Percentiles rank a stretch among this genome's conserved stretches.
phyloP scores from a whole-genome alignment of 1,140 invertebrate species.

The Prorops nasuta region DNA sequence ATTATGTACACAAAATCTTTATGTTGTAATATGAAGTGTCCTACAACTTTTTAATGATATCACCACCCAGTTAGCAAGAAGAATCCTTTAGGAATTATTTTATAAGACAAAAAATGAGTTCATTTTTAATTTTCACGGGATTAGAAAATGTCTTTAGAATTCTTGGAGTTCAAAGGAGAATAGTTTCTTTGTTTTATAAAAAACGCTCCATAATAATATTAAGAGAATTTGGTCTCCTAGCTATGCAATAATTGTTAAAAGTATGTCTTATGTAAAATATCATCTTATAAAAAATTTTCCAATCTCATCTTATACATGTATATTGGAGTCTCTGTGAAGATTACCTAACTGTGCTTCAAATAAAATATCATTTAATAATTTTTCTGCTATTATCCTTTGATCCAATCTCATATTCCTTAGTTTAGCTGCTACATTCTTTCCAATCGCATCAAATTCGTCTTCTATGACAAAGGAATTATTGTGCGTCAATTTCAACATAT shows the following conservation, averaged over 20 bases:
- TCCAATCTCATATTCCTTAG: constrained; percentile 51
- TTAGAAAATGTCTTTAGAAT: too few relatives aligned
- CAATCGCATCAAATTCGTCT: constrained; percentile 53
- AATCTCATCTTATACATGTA: constrained; percentile 38
- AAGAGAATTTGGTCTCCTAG: too few relatives aligned
- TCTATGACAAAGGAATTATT: constrained; percentile 42
- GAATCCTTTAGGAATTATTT: too few relatives aligned
- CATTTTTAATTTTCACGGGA: too few relatives aligned
- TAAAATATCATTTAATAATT: constrained; percentile 52
- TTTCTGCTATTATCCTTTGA: constrained; percentile 54
- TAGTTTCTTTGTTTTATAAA: too few relatives aligned
- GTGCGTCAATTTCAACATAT: constrained; percentile 38
- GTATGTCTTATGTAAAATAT: not conserved
- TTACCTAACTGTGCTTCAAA: constrained; percentile 54
- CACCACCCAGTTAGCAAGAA: too few relatives aligned
- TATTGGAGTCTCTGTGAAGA: constrained; percentile 50
- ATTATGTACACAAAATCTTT: not conserved
- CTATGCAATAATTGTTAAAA: too few relatives aligned
- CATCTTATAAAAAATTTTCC: not conserved
- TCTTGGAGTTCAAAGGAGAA: too few relatives aligned
- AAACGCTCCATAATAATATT: too few relatives aligned
- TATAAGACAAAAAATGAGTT: too few relatives aligned
- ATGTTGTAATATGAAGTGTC: too few relatives aligned
- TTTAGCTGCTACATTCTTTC: constrained; percentile 52
- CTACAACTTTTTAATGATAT: too few relatives aligned